These are phyloP conservation scores for Podocnemis expansa DNA, from an alignment of 2,113 vertebrate species.

Conservation along the genomic window DNA sequence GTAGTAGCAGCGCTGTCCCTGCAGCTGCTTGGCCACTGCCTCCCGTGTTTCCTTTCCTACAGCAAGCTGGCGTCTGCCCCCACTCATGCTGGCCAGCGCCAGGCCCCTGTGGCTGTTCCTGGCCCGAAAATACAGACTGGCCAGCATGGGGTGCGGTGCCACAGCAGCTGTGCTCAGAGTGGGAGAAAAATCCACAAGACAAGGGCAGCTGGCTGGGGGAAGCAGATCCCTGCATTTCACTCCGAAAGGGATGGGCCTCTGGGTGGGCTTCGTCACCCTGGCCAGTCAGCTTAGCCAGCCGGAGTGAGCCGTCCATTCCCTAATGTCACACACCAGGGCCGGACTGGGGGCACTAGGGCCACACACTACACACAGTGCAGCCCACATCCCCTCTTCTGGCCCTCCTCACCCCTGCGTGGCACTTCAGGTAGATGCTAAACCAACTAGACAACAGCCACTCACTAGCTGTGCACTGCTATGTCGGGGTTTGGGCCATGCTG, in stretches of 20 bases:
- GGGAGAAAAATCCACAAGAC: too few species aligned
- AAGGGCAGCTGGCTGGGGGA: too few species aligned
- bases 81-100: background rate
- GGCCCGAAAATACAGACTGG: too few species aligned
- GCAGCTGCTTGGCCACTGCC: background rate
- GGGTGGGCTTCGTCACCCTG: background rate
- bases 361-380: background rate
- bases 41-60: background rate
- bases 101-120: background rate
- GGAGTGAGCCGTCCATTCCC: background rate
- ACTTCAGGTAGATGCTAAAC: background rate
- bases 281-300: background rate
- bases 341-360: background rate
- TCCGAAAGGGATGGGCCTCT: background rate
- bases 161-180: too few species aligned
- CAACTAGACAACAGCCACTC: background rate
- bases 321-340: background rate
- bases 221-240: background rate
- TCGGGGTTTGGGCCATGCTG: background rate
- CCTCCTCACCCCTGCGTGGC: background rate
- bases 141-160: too few species aligned
- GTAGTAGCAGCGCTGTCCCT: too few species aligned
- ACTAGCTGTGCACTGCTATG: background rate
- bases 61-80: too few species aligned
- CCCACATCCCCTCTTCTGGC: background rate